Conservation (phyloP, 1,140 invertebrate species). For the Diachasmimorpha longicaudata region DNA sequence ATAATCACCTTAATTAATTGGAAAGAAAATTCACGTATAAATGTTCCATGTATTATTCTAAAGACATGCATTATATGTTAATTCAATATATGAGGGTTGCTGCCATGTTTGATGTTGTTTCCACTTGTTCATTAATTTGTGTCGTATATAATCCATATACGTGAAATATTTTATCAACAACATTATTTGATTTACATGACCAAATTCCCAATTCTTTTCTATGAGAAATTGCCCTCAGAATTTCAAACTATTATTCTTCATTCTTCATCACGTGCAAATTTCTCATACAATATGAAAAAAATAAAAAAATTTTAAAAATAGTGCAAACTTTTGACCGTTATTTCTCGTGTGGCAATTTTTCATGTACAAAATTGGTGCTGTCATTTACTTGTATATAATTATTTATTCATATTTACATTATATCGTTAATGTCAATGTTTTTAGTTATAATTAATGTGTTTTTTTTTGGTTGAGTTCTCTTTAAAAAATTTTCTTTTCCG, state of each 20-base stretch:
- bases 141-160: slow-evolving; percentile 17
- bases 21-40: slow-evolving; percentile 35
- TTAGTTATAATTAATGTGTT: slow-evolving; percentile 58
- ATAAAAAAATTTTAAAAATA: no score
- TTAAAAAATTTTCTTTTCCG: slow-evolving; percentile 21
- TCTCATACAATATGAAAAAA: no score
- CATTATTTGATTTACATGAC: not conserved
- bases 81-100: slow-evolving; percentile 36
- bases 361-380: no score
- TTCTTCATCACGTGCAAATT: no score
- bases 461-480: slow-evolving; percentile 42
- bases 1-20: not conserved
- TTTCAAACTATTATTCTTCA: no score
- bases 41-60: slow-evolving; percentile 16
- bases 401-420: slow-evolving; percentile 35
- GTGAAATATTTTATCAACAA: slow-evolving; percentile 17
- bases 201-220: no score
- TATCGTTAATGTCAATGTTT: slow-evolving; percentile 59
- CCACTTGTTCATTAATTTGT: not conserved
- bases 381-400: slow-evolving; percentile 39
- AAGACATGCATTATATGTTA: slow-evolving; percentile 8
- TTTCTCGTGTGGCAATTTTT: no score
- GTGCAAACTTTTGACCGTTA: no score
- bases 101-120: slow-evolving; percentile 39
- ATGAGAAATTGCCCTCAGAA: no score